Percentiles rank a stretch among this genome's conserved stretches.
phyloP scores from a whole-genome alignment of 64 coral and sea anemone genomes.

The Dendronephthya gigantea region DNA sequence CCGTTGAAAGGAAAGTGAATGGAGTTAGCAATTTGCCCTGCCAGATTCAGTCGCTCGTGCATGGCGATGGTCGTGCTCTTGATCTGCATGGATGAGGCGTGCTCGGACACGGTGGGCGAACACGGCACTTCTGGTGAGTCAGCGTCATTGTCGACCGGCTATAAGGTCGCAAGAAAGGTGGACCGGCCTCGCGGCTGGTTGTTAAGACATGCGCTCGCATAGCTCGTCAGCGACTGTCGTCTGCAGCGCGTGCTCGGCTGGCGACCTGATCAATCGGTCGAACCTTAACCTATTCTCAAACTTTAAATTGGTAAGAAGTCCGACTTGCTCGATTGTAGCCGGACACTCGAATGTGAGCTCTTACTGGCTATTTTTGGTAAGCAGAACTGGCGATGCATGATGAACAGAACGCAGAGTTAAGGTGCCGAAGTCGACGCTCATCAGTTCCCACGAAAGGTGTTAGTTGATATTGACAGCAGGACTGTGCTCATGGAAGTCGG shows the following conservation, averaged over 20 bases:
- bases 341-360: background rate
- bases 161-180: slow-evolving; percentile 35
- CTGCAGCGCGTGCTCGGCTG: slow-evolving; percentile 15
- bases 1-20: background rate
- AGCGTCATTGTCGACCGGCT: slow-evolving; percentile 33
- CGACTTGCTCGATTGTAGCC: slow-evolving; percentile 34
- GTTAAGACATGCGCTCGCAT: slow-evolving; percentile 17
- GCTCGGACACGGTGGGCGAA: background rate
- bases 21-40: background rate
- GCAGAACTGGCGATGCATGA: too few species aligned
- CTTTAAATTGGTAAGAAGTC: slow-evolving; percentile 55
- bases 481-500: too few species aligned
- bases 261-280: background rate
- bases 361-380: too few species aligned
- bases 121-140: slow-evolving; percentile 34
- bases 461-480: slow-evolving; percentile 9
- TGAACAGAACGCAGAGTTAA: background rate
- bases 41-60: slow-evolving; percentile 25
- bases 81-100: slow-evolving; percentile 27
- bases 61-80: slow-evolving; percentile 18
- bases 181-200: background rate
- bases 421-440: slow-evolving; percentile 23
- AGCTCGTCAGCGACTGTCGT: slow-evolving; percentile 19
- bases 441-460: slow-evolving; percentile 13
- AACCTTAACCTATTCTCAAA: slow-evolving; percentile 51